Base-by-base conservation (phyloP, 2,888 invertebrate species). In the Emmelina monodactyla region DNA sequence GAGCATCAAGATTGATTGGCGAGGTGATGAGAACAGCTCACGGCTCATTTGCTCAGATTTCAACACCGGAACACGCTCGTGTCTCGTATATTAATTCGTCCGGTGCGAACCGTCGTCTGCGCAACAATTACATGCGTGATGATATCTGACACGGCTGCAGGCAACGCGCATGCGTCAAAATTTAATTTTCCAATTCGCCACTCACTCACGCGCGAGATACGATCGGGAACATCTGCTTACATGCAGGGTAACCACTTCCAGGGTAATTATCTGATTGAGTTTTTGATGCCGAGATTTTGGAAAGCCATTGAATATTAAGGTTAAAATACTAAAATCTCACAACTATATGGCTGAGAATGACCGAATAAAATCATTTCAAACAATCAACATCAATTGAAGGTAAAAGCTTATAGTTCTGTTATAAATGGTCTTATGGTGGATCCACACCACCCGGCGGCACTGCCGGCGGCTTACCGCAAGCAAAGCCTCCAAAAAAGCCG, bases 161-260 rank as follows among this genome's bases (percentile, higher is more conserved):
- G 53, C 54, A 52, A 46, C 41, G 44, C 44, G 48, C 46, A 46
- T 53, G 61, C 56, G 57, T 62, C 59, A 58, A 66, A 63, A 68
- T 64, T 69, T 68, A 70, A 72, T 71, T 68, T 70, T 55, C 59
- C 53, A 58, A 67, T 65, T 71, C 55, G 53, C 56, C 57, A 55
- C 55, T 62, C 53, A 53, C 53, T 57, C 56, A 56, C 49, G 50
- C 53, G 37, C 40, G 37, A 35, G 34, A 47, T 47, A 53, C 50
- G 41, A 55, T 53, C 51, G 29, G 32, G 33, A 16, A 35, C 28
- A 16, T 16, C n/a, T 19, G 22, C 14, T 11, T 29, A 3, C 12
- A 31, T 9, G 14, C 19, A 2, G 22, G 3, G 10, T 5, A 9
- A 25, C 30, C 31, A 14, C 31, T 22, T 30, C 19, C 30, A 28